Evolutionary conservation across 2,113 vertebrate species (phyloP).

Genomic region (Oncorhynchus kisutch): DNA sequence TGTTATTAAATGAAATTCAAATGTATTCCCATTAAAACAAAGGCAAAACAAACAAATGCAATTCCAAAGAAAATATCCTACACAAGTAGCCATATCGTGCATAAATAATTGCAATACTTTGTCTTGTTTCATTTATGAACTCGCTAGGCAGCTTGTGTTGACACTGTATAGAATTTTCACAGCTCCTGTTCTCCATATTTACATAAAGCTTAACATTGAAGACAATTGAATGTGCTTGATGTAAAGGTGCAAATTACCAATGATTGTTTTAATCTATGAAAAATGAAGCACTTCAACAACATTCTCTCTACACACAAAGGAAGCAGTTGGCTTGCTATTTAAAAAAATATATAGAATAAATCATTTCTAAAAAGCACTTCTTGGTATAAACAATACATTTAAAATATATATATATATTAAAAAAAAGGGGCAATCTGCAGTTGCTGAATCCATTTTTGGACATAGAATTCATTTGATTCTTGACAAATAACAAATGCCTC

Average conservation of each 20-base stretch:
- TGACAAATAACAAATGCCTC: no score
- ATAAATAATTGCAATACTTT: background rate
- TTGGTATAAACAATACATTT: background rate
- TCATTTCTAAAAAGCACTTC: background rate
- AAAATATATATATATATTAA: background rate
- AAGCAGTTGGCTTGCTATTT: background rate
- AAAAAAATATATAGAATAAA: conserved; percentile 23
- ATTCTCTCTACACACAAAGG: conserved; percentile 14
- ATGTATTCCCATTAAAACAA: background rate
- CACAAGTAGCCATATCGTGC: no score
- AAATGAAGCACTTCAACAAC: conserved; percentile 16
- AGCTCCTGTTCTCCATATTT: conserved; percentile 25
- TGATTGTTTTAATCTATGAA: background rate
- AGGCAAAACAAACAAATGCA: background rate
- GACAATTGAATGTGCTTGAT: no score
- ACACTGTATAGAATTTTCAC: conserved; percentile 25
- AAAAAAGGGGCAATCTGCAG: background rate
- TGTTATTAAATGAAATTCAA: background rate
- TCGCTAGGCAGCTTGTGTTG: background rate
- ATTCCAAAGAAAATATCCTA: background rate
- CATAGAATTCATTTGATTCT: no score
- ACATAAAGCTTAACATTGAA: conserved; percentile 17
- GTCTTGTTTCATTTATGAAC: background rate
- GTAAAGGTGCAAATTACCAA: no score
- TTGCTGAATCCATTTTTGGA: background rate